phyloP scores from a whole-genome alignment of 35 echinoderm and acorn worm genomes.

The Patiria miniata region DNA sequence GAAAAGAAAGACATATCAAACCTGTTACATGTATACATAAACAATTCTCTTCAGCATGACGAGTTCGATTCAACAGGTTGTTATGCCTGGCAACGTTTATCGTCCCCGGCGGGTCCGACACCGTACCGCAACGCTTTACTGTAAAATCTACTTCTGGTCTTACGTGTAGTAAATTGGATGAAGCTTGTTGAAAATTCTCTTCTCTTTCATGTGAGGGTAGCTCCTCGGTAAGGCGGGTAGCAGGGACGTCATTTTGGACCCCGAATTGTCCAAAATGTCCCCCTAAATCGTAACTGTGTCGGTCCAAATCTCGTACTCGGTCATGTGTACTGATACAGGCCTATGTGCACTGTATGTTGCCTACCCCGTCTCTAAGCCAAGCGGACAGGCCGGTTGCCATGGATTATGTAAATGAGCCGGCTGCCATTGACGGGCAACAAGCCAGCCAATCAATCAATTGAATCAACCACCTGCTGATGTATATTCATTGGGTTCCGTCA shows the following conservation, averaged over 20 bases:
- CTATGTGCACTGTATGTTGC: background rate
- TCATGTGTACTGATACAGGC: slow-evolving; percentile 4
- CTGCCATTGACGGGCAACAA: background rate
- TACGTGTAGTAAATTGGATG: slow-evolving; percentile 98
- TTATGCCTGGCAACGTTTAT: no score
- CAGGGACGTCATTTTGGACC: slow-evolving; percentile 79
- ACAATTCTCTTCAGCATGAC: no score
- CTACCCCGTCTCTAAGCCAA: background rate
- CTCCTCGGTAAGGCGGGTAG: slow-evolving; percentile 78
- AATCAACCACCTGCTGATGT: slow-evolving; percentile 18
- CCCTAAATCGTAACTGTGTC: background rate
- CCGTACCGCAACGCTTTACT: no score
- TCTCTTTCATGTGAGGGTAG: slow-evolving; percentile 78
- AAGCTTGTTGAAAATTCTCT: slow-evolving; percentile 57
- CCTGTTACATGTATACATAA: no score
- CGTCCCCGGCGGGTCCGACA: no score
- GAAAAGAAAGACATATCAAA: no score
- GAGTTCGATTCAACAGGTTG: no score
- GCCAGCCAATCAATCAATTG: background rate
- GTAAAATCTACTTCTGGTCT: slow-evolving; percentile 22
- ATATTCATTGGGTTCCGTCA: background rate
- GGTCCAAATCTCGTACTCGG: background rate
- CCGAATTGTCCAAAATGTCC: slow-evolving; percentile 23
- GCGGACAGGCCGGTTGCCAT: slow-evolving; percentile 29
- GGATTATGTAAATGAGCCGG: slow-evolving; percentile 54